Evolutionary conservation across 1,140 invertebrate species (phyloP), one percentile per base, ranked within the genome.

Genomic region (Reticulitermes speratus): DNA sequence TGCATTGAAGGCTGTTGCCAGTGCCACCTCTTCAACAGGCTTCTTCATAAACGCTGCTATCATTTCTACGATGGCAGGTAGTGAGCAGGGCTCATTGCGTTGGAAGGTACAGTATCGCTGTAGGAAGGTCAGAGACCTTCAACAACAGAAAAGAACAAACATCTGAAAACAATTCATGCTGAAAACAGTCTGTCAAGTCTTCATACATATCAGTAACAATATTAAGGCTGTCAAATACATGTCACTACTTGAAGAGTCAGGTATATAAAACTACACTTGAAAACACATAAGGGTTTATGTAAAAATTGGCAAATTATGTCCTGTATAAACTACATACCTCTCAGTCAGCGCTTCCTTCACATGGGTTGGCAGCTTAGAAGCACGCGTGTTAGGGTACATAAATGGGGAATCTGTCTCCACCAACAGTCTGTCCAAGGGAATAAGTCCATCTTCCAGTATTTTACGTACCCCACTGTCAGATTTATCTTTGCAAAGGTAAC

Each of bases 351-450:
- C 94, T 88, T 96, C 95, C 92, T 98, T 98, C 11, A 99, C 95
- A 90, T 96, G 94, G 86, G 94, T 90, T 48, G 97, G 96, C 88
- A 99, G 91, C 91, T 98, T 98, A 32, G 97, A 97, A 85, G 97
- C 97, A 90, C 97, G 93, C 82, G 97, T 97, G 90, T 99, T 99
- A 0, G 97, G 97, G 91, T 97, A 99, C 97, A 98, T 98, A 89
- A 97, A 99, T 0, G 98, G 98, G 19, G 97, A 95, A 92, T 99
- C 98, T 5, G 97, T 98, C 92, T 98, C 97, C 2, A 99, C 94
- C 52, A 99, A 90, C 84, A 98, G 91, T 90, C 94, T 94, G 88
- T 99, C 97, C 87, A 98, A 89, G 3, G 97, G 96, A 88, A 98
- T 92, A 44, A 94, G 92, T 86, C 95, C 94, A 89, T 96, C 95